Conservation (phyloP, 2,113 vertebrate genomes). For the Mirounga angustirostris region DNA sequence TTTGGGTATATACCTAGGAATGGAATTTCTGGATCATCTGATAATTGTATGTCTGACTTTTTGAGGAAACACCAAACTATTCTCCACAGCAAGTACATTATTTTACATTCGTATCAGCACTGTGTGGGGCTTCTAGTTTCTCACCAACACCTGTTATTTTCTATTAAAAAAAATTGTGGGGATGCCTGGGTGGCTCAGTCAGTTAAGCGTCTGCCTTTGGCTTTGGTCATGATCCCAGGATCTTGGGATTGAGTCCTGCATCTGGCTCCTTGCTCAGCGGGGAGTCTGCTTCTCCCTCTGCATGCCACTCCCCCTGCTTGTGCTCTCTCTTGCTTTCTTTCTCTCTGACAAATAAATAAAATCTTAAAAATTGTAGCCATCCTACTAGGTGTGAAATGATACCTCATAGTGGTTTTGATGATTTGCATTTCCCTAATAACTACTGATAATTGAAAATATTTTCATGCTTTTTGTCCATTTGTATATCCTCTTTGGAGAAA, state of each 20-base stretch:
- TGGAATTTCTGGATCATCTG: not conserved
- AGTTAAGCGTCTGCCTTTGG: too few relatives aligned
- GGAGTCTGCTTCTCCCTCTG: too few relatives aligned
- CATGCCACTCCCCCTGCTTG: too few relatives aligned
- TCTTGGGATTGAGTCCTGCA: too few relatives aligned
- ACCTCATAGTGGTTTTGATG: conserved; percentile 30
- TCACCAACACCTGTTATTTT: conserved; percentile 9
- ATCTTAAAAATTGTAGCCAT: not conserved
- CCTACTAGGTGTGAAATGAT: not conserved
- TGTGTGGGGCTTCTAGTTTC: not conserved
- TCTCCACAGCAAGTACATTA: not conserved
- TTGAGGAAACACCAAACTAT: not conserved
- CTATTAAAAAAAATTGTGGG: not conserved
- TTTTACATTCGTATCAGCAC: conserved; percentile 9
- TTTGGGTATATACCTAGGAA: not conserved
- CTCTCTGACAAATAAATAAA: too few relatives aligned
- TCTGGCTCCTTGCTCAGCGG: too few relatives aligned
- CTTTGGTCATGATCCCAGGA: too few relatives aligned
- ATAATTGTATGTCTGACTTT: conserved; percentile 44
- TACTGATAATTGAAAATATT: not conserved
- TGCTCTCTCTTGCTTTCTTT: too few relatives aligned
- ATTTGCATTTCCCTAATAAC: conserved; percentile 43
- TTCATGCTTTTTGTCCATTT: conserved; percentile 27
- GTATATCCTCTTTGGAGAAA: not conserved
- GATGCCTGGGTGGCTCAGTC: not conserved